Evolutionary conservation across 1,140 invertebrate genomes (phyloP), one percentile per base, ranked within the genome.

Genomic region (Aphis craccivora): DNA sequence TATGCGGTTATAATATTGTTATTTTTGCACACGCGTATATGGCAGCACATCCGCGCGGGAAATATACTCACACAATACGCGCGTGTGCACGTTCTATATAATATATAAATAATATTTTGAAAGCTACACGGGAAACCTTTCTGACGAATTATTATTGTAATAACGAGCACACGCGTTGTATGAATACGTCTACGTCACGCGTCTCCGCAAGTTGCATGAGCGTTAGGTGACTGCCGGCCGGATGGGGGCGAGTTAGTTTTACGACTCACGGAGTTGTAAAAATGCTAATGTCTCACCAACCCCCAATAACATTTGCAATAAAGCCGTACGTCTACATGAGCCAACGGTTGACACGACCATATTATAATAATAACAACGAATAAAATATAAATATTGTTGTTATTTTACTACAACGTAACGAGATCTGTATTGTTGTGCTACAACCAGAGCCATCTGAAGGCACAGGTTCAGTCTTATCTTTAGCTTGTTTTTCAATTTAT

Each of bases 51-150:
- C 18, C 76, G 35, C 35, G 35, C 20, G 22, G 22, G 22, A 37
- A 67, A 76, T n/a, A 76, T 76, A 76, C 30, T n/a, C 60, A 76
- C 30, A 40, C 37, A 84, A 43, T 25, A 84, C 37, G 30, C 22
- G 18, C 22, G 86, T 8, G 83, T 84, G 30, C 37, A 25, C 40
- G 83, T 86, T 2, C 37, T 76, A n/a, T 76, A 76, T 76, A 76
- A 76, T 76, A n/a, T 76, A 76, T 76, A 76, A 76, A 76, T 76
- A 76, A 76, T n/a, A 76, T n/a, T 89, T 89, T 25, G n/a, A 89
- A 37, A 55, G 60, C 37, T 90, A 90, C 89, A 90, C 40, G 89
- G 40, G 51, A 90, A 90, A 90, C 89, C 89, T 67, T 90, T 90
- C 35, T 40, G 88, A 60, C 37, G 53, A 90, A 55, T 55, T 48